Base-by-base conservation (phyloP, 2,113 vertebrate species). In the Xenus cinereus region DNA sequence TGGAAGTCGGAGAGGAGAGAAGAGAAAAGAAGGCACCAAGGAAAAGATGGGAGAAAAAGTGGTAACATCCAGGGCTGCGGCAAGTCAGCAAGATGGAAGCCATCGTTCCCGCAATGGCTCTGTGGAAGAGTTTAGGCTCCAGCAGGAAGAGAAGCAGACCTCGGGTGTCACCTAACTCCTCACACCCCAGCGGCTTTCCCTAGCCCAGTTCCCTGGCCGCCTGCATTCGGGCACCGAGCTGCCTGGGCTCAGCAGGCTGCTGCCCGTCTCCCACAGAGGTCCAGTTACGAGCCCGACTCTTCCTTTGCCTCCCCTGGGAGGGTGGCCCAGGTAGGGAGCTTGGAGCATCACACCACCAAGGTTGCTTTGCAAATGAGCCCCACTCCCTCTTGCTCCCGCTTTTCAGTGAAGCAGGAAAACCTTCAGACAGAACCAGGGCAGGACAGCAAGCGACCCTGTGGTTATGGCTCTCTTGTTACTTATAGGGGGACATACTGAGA, bases 381-480 rank as follows among this genome's bases (percentile, higher is more conserved):
- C 0, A 0, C 15, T 66, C 59, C 21, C 8, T 60, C 33, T 73
- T 26, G 10, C n/a, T 32, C 57, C 35, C 1, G 0, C 6, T 8
- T 50, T 60, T 90, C 4, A 2, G 79, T 10, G 13, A 76, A 79
- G 67, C 75, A 51, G 57, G 45, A 54, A 79, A 91, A 78, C 39
- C 56, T 64, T 51, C 28, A 62, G 45, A 14, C 10, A n/a, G 71
- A 83, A 54, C 4, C 14, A 37, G n/a, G 24, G 51, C n/a, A 68
- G 69, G 46, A 53, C n/a, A 78, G 39, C 57, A 72, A 48, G 43
- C 2, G 0, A 60, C 11, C 6, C 37, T 46, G 33, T 33, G 22
- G 43, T 37, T 62, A 63, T 17, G 10, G 23, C 27, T 51, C 7
- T 53, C 48, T 80, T 3, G 2, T 45, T 83, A 67, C 50, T 76